phyloP scores from a whole-genome alignment of 2,888 invertebrate genomes.

The Taenaris catops region DNA sequence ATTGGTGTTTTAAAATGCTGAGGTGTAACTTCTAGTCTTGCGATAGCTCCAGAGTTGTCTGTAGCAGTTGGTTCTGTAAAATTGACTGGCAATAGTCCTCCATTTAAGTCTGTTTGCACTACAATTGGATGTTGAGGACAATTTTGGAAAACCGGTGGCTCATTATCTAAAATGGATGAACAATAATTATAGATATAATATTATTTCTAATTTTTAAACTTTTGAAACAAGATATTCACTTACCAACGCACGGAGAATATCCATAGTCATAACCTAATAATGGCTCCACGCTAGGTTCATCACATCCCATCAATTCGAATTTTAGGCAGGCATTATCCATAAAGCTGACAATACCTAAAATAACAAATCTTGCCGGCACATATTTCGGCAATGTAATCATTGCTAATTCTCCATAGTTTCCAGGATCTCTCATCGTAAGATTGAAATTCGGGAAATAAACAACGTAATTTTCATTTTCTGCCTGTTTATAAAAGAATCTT shows the following conservation, averaged over 20 bases:
- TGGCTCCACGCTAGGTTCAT: slow-evolving; percentile 90
- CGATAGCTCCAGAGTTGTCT: slow-evolving; percentile 98
- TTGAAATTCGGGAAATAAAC: slow-evolving; percentile 98
- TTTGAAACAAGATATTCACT: too few species aligned
- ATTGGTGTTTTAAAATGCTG: slow-evolving; percentile 94
- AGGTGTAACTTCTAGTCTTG: slow-evolving; percentile 94
- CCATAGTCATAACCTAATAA: slow-evolving; percentile 96
- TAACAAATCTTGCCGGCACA: slow-evolving; percentile 95
- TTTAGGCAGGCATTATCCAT: slow-evolving; percentile 98
- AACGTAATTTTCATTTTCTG: slow-evolving; percentile 96
- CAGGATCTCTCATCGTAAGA: slow-evolving; percentile 96
- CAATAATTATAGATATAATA: slow-evolving; percentile 22
- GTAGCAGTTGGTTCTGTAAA: slow-evolving; percentile 96
- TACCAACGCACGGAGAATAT: slow-evolving; percentile 94
- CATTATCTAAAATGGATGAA: slow-evolving; percentile 83
- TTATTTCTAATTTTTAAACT: too few species aligned
- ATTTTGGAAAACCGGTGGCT: slow-evolving; percentile 97
- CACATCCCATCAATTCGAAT: slow-evolving; percentile 97
- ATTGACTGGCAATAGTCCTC: slow-evolving; percentile 93
- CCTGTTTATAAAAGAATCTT: slow-evolving; percentile 97
- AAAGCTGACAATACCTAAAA: slow-evolving; percentile 96
- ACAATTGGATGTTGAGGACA: slow-evolving; percentile 96
- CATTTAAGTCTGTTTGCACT: slow-evolving; percentile 92
- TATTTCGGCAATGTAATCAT: slow-evolving; percentile 97
- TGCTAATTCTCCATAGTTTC: slow-evolving; percentile 96